These are phyloP conservation scores for Hipparchia sbordonii DNA, from an alignment of 2,888 invertebrate genomes.

Conservation along the genomic window DNA sequence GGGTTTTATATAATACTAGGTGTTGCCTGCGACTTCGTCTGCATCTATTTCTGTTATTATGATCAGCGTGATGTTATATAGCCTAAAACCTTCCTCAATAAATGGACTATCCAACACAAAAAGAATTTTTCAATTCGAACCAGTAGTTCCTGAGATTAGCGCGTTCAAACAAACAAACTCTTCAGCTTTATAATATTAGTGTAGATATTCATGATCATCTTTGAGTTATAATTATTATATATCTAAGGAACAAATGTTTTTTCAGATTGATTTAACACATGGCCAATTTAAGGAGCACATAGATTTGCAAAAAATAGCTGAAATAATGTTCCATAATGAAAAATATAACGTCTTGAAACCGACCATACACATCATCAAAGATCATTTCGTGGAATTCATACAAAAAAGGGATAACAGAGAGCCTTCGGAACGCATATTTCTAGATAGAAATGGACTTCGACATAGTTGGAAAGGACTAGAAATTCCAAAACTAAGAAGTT, in stretches of 20 bases:
- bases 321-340: slow-evolving; percentile 52
- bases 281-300: slow-evolving; percentile 52
- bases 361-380: slow-evolving; percentile 53
- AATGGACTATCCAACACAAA: too few relatives aligned
- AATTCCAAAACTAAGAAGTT: slow-evolving; percentile 34
- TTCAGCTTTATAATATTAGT: too few relatives aligned
- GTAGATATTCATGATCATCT: too few relatives aligned
- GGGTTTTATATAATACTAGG: too few relatives aligned
- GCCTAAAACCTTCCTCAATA: too few relatives aligned
- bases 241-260: neutral
- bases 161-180: too few relatives aligned
- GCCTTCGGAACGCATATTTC: slow-evolving; percentile 49
- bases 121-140: too few relatives aligned
- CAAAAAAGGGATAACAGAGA: slow-evolving; percentile 44
- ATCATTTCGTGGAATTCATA: slow-evolving; percentile 60
- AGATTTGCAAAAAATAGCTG: slow-evolving; percentile 62
- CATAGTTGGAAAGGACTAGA: slow-evolving; percentile 62
- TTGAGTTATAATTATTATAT: too few relatives aligned
- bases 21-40: too few relatives aligned
- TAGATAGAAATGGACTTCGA: slow-evolving; percentile 63
- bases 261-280: slow-evolving; percentile 14
- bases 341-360: slow-evolving; percentile 61
- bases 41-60: too few relatives aligned
- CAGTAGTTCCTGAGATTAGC: too few relatives aligned
- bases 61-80: too few relatives aligned